These are phyloP conservation scores for Heliothis peltigera DNA, from an alignment of 2,888 invertebrate genomes.

Conservation along the genomic window DNA sequence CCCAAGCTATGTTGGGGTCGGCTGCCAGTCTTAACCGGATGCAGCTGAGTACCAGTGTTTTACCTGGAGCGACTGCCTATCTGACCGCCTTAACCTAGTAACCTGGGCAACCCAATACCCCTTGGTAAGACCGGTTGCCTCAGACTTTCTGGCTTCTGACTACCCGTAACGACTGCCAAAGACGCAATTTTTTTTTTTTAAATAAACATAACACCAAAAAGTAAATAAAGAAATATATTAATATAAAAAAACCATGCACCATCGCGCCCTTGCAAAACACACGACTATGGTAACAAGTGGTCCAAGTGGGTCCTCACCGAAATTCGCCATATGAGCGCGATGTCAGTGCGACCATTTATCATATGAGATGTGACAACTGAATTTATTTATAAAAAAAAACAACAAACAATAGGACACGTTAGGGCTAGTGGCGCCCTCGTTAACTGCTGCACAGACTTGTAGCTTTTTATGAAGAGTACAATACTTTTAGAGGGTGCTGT, in stretches of 20 bases:
- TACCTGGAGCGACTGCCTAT: too few species aligned
- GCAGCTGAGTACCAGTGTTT: too few species aligned
- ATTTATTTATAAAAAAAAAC: slow-evolving; percentile 86
- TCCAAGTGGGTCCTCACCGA: slow-evolving; percentile 79
- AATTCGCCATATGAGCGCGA: slow-evolving; percentile 86
- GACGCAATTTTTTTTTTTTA: too few species aligned
- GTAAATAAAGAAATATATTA: slow-evolving; percentile 24
- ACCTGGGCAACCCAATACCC: too few species aligned
- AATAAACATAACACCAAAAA: not conserved
- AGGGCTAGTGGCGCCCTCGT: slow-evolving; percentile 78
- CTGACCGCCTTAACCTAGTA: too few species aligned
- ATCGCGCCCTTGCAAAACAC: slow-evolving; percentile 68
- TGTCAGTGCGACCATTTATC: slow-evolving; percentile 87
- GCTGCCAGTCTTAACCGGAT: too few species aligned
- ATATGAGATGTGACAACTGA: slow-evolving; percentile 87
- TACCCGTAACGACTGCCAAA: too few species aligned
- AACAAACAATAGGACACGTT: slow-evolving; percentile 82
- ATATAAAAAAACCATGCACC: slow-evolving; percentile 58
- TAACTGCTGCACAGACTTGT: slow-evolving; percentile 75
- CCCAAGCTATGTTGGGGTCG: too few species aligned
- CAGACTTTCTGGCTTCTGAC: too few species aligned
- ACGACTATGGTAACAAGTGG: slow-evolving; percentile 79
- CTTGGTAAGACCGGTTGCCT: too few species aligned
- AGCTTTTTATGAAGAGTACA: slow-evolving; percentile 70
- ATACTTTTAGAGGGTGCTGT: slow-evolving; percentile 47